Percentiles rank a stretch among this genome's conserved stretches.
Evolutionary conservation across 2,113 vertebrate species (phyloP).

Genomic region (Pica pica): DNA sequence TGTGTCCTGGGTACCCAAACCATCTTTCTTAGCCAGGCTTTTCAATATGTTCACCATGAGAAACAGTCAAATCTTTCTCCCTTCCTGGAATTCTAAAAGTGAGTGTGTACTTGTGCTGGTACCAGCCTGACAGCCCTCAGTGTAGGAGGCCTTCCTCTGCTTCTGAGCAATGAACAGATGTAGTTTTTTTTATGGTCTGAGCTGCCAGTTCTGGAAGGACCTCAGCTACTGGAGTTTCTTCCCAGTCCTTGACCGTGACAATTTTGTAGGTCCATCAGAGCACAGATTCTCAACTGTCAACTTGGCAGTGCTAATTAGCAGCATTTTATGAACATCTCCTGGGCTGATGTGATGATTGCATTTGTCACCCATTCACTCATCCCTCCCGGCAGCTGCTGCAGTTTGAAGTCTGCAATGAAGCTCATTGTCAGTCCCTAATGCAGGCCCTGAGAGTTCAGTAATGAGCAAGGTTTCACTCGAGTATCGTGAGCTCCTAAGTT

Average conservation of each 20-base stretch:
- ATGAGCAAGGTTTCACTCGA: neutral
- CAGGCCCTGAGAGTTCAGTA: neutral
- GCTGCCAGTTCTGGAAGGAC: neutral
- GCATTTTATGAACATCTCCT: neutral
- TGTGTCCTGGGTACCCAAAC: neutral
- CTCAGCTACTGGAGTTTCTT: neutral
- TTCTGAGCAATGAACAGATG: neutral
- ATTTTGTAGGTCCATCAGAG: neutral
- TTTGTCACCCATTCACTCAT: neutral
- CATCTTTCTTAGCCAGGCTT: neutral
- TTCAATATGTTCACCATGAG: neutral
- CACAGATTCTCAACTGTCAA: neutral
- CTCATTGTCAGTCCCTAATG: neutral
- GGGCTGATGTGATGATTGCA: neutral
- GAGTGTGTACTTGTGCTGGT: neutral
- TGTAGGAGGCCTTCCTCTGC: neutral
- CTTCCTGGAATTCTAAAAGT: neutral
- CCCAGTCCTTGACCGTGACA: neutral
- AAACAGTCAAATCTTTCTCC: neutral
- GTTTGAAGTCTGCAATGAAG: neutral
- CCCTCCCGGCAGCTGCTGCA: neutral
- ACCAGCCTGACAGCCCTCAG: neutral
- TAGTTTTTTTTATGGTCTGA: neutral
- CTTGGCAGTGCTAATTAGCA: neutral
- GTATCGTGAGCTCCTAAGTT: fast-evolving